Evolutionary conservation across 2,113 vertebrate species (phyloP), one percentile per base, ranked within the genome.

Genomic region (Oryzias curvinotus): DNA sequence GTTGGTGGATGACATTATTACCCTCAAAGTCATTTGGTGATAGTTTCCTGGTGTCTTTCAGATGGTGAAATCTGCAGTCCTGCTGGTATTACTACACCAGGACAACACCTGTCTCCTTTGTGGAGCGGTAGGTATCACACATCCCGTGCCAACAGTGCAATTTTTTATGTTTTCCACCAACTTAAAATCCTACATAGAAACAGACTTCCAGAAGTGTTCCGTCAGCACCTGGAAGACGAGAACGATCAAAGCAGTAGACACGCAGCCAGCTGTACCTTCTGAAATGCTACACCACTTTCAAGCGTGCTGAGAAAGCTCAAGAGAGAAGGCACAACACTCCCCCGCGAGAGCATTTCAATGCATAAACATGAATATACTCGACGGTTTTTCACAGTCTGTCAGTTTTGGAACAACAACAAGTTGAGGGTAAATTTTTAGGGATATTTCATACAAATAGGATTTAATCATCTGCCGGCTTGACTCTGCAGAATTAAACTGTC

Each of bases 231-330:
- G 71, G 63, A 53, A 63, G 76, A 65, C 70, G 78, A 81, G 50
- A 62, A 71, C 54, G 63, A 77, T 68, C 62, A 48, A 68, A 74
- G 76, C 61, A 56, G 41, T 41, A 56, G 70, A 53, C 66, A 74
- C 58, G 16, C 26, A 86, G 73, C 72, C 67, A 62, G 71, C 78
- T 71, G 67, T 81, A 57, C 51, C 58, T 69, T 72, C 78, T 68
- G 87, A 85, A 88, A 89, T 7, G 73, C 82, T 82, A 88, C 88
- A 88, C 85, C 84, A 81, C 77, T 73, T 85, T 75, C 71, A 62
- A 80, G 88, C 76, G 43, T 88, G 90, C 87, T 88, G 88, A 87
- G 82, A 62, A 70, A 60, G 75, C 82, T 57, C 60, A 49, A 62
- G 67, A 64, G 52, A 75, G 55, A 64, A 49, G 63, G 52, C 56